Conservation (phyloP, 2,888 invertebrate genomes). For the Napeogenes inachia region DNA sequence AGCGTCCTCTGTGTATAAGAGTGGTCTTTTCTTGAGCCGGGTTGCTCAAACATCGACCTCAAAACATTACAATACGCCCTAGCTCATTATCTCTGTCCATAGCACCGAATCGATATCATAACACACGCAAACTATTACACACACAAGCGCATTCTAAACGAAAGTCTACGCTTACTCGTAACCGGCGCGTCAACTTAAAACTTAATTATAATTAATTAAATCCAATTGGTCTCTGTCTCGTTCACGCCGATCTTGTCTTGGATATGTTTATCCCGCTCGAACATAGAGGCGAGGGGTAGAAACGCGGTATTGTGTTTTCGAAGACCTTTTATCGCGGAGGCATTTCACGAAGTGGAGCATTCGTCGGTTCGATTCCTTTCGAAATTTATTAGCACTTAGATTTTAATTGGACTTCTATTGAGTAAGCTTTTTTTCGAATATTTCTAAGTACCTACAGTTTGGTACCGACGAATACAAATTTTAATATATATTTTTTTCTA, state of each 20-base stretch:
- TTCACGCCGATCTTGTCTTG: constrained; percentile 65
- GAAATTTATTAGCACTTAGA: constrained; percentile 70
- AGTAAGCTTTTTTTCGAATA: constrained; percentile 40
- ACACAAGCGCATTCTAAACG: constrained; percentile 57
- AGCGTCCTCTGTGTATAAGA: neutral
- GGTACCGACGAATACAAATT: constrained; percentile 17
- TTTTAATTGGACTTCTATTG: constrained; percentile 70
- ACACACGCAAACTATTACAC: constrained; percentile 52
- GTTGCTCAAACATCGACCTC: constrained; percentile 50
- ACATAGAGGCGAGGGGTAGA: constrained; percentile 56
- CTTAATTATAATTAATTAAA: constrained; percentile 91
- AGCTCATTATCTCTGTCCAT: constrained; percentile 74
- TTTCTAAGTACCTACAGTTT: constrained; percentile 30
- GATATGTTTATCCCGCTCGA: constrained; percentile 59
- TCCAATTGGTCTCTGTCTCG: constrained; percentile 79
- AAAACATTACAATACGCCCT: constrained; percentile 69
- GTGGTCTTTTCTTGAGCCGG: constrained; percentile 21
- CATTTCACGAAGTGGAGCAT: constrained; percentile 66
- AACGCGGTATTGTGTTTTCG: constrained; percentile 73
- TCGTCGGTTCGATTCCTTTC: constrained; percentile 71
- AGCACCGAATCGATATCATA: constrained; percentile 71
- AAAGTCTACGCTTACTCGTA: constrained; percentile 72
- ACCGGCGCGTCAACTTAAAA: constrained; percentile 84
- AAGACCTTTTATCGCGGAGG: constrained; percentile 74
- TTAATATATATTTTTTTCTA: neutral